These are phyloP conservation scores for Peromyscus californicus DNA, from an alignment of 2,113 vertebrate species.

Conservation along the genomic window DNA sequence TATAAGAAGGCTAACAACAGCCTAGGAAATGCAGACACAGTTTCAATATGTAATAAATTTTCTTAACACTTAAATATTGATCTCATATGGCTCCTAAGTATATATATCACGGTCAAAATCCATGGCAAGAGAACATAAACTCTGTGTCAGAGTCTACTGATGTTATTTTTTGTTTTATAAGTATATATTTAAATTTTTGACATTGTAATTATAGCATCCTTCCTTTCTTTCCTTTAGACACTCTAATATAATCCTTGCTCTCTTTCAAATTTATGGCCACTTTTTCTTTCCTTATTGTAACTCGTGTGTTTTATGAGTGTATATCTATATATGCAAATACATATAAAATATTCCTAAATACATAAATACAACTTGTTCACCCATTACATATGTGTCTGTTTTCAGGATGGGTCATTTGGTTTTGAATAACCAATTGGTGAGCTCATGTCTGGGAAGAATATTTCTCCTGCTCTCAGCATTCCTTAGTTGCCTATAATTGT, in stretches of 20 bases:
- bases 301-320: not conserved
- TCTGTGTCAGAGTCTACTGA: not conserved
- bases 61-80: not conserved
- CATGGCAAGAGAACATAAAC: not conserved
- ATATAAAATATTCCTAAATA: not conserved
- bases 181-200: not conserved
- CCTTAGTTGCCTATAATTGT: no score
- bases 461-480: no score
- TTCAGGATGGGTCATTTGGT: not conserved
- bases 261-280: not conserved
- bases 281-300: not conserved
- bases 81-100: not conserved
- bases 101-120: no score
- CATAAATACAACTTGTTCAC: not conserved
- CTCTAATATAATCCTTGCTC: not conserved
- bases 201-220: not conserved
- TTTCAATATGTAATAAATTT: not conserved
- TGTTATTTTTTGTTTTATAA: not conserved
- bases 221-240: not conserved
- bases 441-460: no score
- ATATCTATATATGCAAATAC: rapidly evolving
- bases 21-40: not conserved
- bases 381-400: not conserved
- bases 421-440: no score
- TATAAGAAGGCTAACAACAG: not conserved